These are phyloP conservation scores for Epinephelus fuscoguttatus DNA, from an alignment of 2,113 vertebrate species.

Conservation along the genomic window DNA sequence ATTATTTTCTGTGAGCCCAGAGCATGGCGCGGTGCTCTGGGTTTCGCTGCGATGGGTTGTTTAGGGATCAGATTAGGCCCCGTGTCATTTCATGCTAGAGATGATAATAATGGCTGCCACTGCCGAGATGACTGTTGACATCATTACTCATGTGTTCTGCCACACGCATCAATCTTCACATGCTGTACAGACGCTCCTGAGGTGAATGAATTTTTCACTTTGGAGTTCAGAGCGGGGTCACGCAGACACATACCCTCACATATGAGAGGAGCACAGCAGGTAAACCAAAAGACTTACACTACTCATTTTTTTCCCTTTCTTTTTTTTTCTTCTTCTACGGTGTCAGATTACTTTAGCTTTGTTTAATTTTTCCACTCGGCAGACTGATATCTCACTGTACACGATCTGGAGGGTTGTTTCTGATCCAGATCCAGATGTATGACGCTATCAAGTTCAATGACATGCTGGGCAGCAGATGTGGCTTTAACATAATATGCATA, in stretches of 20 bases:
- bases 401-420: slow-evolving; percentile 18
- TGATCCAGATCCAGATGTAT: slow-evolving; percentile 47
- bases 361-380: slow-evolving; percentile 27
- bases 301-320: slow-evolving; percentile 56
- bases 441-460: slow-evolving; percentile 28
- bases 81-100: slow-evolving; percentile 78
- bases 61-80: slow-evolving; percentile 76
- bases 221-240: slow-evolving; percentile 83
- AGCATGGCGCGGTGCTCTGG: slow-evolving; percentile 39
- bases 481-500: not conserved
- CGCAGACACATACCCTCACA: slow-evolving; percentile 59
- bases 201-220: slow-evolving; percentile 85
- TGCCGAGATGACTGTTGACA: slow-evolving; percentile 81
- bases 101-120: slow-evolving; percentile 79
- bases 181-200: slow-evolving; percentile 77
- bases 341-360: slow-evolving; percentile 51
- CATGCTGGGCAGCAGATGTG: slow-evolving; percentile 26
- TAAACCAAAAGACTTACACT: slow-evolving; percentile 63
- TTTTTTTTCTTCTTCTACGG: not conserved
- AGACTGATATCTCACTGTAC: slow-evolving; percentile 33
- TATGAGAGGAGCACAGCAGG: slow-evolving; percentile 74
- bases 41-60: slow-evolving; percentile 71
- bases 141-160: slow-evolving; percentile 84
- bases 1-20: slow-evolving; percentile 49
- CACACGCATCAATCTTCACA: slow-evolving; percentile 83